Conservation (phyloP, 2,797 vertebrate genomes). For the Acomys russatus region DNA sequence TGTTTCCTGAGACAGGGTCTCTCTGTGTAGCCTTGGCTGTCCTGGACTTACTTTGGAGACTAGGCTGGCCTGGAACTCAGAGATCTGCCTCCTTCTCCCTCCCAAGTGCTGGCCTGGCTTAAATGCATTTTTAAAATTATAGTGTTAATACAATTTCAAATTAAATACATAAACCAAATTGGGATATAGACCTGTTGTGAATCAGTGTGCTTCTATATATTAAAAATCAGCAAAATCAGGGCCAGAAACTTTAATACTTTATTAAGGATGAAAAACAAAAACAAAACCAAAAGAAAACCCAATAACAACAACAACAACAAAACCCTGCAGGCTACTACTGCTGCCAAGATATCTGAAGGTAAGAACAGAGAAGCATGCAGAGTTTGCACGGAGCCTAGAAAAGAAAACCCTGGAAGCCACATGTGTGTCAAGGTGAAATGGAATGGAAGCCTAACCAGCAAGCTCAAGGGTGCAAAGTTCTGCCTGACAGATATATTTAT, state of each 20-base stretch:
- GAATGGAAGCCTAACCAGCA: background rate
- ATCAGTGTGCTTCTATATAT: background rate
- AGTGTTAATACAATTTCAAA: background rate
- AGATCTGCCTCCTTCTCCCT: background rate
- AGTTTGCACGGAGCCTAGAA: background rate
- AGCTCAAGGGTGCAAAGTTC: background rate
- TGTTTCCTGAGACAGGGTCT: background rate
- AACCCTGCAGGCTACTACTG: background rate
- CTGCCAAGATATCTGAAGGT: constrained; percentile 9
- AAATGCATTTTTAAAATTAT: background rate
- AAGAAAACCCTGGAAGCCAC: background rate
- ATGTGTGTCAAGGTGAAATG: background rate
- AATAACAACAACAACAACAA: no score
- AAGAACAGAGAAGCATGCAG: background rate
- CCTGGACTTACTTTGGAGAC: background rate
- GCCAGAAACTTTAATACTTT: constrained; percentile 46
- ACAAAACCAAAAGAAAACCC: no score
- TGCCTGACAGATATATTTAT: background rate
- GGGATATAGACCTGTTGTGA: background rate
- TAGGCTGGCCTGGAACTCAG: background rate
- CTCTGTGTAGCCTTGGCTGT: background rate
- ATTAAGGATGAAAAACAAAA: constrained; percentile 35
- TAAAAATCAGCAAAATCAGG: constrained; percentile 15
- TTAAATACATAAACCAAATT: background rate
- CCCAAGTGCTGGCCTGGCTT: background rate